These are phyloP conservation scores for Encarsia formosa DNA, from an alignment of 2,888 invertebrate species.

Conservation along the genomic window DNA sequence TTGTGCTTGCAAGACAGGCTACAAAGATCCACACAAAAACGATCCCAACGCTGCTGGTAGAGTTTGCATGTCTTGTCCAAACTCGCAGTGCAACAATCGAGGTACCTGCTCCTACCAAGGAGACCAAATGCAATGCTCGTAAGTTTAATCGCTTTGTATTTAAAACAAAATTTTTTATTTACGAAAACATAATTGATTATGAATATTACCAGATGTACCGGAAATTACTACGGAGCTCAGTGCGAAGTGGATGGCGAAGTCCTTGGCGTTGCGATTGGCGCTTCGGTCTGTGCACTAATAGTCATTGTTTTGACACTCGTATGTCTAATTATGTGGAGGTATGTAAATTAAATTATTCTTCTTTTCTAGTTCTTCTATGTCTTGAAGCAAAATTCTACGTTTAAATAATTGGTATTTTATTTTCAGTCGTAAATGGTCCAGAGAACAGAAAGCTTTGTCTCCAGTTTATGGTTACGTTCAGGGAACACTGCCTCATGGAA, in stretches of 20 bases:
- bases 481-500: constrained; percentile 50
- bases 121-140: constrained; percentile 71
- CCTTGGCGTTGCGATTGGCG: constrained; percentile 84
- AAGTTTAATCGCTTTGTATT: constrained; percentile 43
- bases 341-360: constrained; percentile 32
- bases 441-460: constrained; percentile 79
- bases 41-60: constrained; percentile 68
- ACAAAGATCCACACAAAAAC: constrained; percentile 69
- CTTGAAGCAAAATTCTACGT: background rate
- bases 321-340: constrained; percentile 90
- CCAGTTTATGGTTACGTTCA: constrained; percentile 87
- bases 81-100: constrained; percentile 75
- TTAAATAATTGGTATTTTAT: background rate
- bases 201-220: constrained; percentile 61
- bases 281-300: constrained; percentile 81
- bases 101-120: constrained; percentile 81
- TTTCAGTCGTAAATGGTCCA: constrained; percentile 80
- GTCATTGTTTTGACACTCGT: constrained; percentile 84
- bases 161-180: background rate
- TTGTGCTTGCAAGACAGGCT: constrained; percentile 71
- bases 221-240: constrained; percentile 81
- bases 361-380: background rate
- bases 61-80: constrained; percentile 72
- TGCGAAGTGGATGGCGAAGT: constrained; percentile 92
- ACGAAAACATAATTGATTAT: background rate